These are phyloP conservation scores for Brachynemurus nebulosus DNA, from an alignment of 2,888 invertebrate genomes.

Conservation along the genomic window DNA sequence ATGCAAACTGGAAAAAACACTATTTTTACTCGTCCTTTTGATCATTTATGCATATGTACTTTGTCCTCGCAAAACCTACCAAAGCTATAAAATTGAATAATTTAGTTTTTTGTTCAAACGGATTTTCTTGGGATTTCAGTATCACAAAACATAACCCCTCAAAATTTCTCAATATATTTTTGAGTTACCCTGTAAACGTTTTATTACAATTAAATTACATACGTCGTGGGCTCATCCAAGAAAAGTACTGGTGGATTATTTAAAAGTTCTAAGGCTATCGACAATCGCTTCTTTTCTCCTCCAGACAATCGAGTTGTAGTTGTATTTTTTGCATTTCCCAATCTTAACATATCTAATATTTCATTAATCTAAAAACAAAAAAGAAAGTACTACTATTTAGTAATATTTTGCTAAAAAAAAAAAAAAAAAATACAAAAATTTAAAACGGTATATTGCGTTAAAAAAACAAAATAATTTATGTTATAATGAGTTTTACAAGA, in stretches of 20 bases:
- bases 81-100: no score
- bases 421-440: background rate
- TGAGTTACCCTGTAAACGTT: background rate
- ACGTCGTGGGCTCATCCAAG: conserved; percentile 95
- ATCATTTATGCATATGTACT: no score
- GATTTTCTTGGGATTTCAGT: no score
- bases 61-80: no score
- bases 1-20: background rate
- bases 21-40: no score
- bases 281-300: conserved; percentile 85
- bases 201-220: conserved; percentile 27
- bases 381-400: background rate
- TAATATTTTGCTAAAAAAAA: background rate
- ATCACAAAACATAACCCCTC: no score
- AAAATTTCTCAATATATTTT: no score
- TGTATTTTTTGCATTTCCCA: conserved; percentile 60
- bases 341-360: conserved; percentile 66
- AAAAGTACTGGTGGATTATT: conserved; percentile 94
- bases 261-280: conserved; percentile 82
- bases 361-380: conserved; percentile 58
- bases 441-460: no score
- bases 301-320: conserved; percentile 66
- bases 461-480: no score
- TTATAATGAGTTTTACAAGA: no score
- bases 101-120: no score